These are phyloP conservation scores for Pelecanoides urinatrix DNA, from an alignment of 2,113 vertebrate species.

Conservation along the genomic window DNA sequence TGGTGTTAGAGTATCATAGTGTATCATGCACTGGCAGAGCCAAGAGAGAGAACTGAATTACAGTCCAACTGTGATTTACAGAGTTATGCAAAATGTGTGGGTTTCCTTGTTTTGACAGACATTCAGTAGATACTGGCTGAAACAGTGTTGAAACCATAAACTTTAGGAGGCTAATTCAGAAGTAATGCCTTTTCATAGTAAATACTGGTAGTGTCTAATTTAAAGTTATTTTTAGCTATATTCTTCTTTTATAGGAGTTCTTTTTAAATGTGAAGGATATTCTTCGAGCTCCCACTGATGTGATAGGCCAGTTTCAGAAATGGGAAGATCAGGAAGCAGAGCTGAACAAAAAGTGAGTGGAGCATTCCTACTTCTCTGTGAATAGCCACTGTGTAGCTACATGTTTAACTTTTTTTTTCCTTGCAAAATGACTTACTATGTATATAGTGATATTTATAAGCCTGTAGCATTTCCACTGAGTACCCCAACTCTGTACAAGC, in stretches of 20 bases:
- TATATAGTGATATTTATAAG: not conserved
- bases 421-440: not conserved
- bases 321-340: slow-evolving; percentile 86
- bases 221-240: not conserved
- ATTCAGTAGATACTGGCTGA: not conserved
- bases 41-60: not conserved
- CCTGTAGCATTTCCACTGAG: not conserved
- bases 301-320: slow-evolving; percentile 88
- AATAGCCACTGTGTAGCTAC: not conserved
- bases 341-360: slow-evolving; percentile 82
- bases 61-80: not conserved
- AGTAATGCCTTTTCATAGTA: not conserved
- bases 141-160: not conserved
- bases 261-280: slow-evolving; percentile 96
- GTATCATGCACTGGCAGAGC: not conserved
- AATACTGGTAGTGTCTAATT: not conserved
- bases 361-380: not conserved
- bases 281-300: slow-evolving; percentile 80
- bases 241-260: slow-evolving; percentile 82
- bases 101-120: not conserved
- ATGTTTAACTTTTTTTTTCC: not conserved
- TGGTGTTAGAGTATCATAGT: not conserved
- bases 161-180: not conserved
- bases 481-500: not conserved
- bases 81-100: not conserved